Evolutionary conservation across 2,113 vertebrate species (phyloP).

Genomic region (Anarrhichthys ocellatus): DNA sequence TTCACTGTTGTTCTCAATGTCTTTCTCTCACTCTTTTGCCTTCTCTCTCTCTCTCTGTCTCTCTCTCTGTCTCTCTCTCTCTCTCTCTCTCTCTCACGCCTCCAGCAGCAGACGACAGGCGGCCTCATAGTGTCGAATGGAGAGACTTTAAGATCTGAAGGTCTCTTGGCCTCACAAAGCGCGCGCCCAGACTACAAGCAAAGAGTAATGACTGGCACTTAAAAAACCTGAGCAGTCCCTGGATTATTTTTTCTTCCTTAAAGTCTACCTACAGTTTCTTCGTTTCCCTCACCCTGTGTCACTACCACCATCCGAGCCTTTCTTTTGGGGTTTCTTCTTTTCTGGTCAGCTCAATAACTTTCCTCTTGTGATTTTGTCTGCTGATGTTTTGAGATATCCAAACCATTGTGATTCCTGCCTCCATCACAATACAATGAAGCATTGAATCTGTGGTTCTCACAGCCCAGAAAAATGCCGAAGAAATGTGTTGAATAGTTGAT

Average conservation of each 20-base stretch:
- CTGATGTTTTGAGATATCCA: background rate
- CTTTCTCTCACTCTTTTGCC: conserved; percentile 16
- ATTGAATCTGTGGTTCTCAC: background rate
- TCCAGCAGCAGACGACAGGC: conserved; percentile 71
- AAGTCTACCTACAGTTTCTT: conserved; percentile 1
- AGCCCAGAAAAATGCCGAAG: background rate
- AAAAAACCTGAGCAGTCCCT: conserved; percentile 24
- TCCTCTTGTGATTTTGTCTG: background rate
- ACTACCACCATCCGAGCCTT: background rate
- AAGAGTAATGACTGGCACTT: conserved; percentile 70
- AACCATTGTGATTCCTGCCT: background rate
- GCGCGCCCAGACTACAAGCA: conserved; percentile 42
- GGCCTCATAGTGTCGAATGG: conserved; percentile 74
- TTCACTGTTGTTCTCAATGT: conserved; percentile 45
- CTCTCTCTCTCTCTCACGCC: conserved; percentile 18
- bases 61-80: conserved; percentile 32
- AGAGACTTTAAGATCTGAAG: conserved; percentile 79
- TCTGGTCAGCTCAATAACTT: background rate
- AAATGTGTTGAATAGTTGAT: too few species aligned
- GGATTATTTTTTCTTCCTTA: background rate
- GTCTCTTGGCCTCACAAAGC: conserved; percentile 62
- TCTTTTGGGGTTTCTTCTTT: background rate
- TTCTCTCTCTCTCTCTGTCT: conserved; percentile 41
- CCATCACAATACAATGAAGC: background rate
- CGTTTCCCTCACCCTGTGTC: conserved; percentile 9